Conservation (phyloP, 2,888 invertebrate genomes). For the Drosophila monieri region DNA sequence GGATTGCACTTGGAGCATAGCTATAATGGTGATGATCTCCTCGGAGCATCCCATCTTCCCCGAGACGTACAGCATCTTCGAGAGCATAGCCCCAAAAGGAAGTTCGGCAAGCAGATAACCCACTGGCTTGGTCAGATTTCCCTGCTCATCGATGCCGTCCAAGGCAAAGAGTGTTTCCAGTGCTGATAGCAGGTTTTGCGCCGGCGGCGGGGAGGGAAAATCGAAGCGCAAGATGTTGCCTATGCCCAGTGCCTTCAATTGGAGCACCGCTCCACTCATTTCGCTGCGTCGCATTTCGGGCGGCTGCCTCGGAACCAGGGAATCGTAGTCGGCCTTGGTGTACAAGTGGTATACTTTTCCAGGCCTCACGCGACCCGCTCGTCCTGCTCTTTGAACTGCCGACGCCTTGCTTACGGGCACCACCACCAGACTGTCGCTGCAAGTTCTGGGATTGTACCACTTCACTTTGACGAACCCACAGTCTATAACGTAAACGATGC, state of each 20-base stretch:
- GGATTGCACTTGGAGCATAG: slow-evolving; percentile 97
- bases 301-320: slow-evolving; percentile 89
- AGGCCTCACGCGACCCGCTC: slow-evolving; percentile 93
- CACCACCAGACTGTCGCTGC: slow-evolving; percentile 92
- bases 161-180: slow-evolving; percentile 95
- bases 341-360: slow-evolving; percentile 95
- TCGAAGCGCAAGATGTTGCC: slow-evolving; percentile 95
- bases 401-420: slow-evolving; percentile 94
- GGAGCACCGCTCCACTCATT: slow-evolving; percentile 92
- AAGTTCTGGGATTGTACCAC: slow-evolving; percentile 93
- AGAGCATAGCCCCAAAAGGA: slow-evolving; percentile 93
- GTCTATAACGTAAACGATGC: slow-evolving; percentile 96
- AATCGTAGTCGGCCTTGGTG: slow-evolving; percentile 90
- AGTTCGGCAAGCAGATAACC: slow-evolving; percentile 96
- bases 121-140: slow-evolving; percentile 90
- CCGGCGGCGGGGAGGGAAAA: slow-evolving; percentile 96
- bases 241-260: slow-evolving; percentile 97
- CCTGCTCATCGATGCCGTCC: slow-evolving; percentile 90
- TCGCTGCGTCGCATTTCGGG: slow-evolving; percentile 97
- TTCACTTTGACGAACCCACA: slow-evolving; percentile 97
- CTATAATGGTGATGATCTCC: slow-evolving; percentile 94
- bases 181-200: slow-evolving; percentile 92
- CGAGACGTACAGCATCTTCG: slow-evolving; percentile 92
- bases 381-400: slow-evolving; percentile 95
- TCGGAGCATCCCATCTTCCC: slow-evolving; percentile 96